Percentiles rank a stretch among this genome's conserved stretches.
Conservation (phyloP, 2,797 vertebrate species). For the Microcaecilia unicolor region DNA sequence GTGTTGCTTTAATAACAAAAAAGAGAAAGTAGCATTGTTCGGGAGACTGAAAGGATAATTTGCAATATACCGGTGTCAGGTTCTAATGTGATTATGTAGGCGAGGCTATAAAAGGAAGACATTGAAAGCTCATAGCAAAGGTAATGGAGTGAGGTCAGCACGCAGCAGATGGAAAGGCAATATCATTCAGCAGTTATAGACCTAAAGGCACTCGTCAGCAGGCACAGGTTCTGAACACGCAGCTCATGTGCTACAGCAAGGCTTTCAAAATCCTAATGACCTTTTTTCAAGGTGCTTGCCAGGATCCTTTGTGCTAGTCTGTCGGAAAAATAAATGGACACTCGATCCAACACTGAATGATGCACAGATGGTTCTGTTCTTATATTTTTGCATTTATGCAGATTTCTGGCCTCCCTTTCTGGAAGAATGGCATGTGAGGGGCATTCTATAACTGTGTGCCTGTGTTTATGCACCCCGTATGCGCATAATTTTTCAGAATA, state of each 20-base stretch:
- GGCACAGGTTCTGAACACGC: accelerated
- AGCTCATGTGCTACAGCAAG: accelerated
- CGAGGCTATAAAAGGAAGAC: constrained; percentile 32
- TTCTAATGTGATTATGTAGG: constrained; percentile 29
- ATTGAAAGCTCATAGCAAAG: constrained; percentile 18
- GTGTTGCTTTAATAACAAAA: constrained; percentile 15
- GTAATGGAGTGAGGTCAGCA: constrained; percentile 23
- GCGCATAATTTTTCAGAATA: too few relatives aligned
- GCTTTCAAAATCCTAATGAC: background rate
- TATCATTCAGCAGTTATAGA: constrained; percentile 11
- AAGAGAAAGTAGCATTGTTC: constrained; percentile 8
- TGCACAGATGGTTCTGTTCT: too few relatives aligned
- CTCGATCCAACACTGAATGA: too few relatives aligned
- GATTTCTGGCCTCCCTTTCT: too few relatives aligned
- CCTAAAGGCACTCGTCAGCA: background rate
- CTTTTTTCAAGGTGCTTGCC: background rate
- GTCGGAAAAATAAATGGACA: too few relatives aligned
- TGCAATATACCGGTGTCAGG: constrained; percentile 20
- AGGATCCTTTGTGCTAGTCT: background rate
- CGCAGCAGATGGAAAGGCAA: constrained; percentile 4
- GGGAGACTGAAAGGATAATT: constrained; percentile 24
- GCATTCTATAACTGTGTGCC: too few relatives aligned
- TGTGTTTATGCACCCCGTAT: too few relatives aligned
- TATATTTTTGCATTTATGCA: too few relatives aligned
- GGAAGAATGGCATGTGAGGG: too few relatives aligned